phyloP scores from a whole-genome alignment of 2,888 invertebrate genomes.

The Prosopocoilus inquinatus region DNA sequence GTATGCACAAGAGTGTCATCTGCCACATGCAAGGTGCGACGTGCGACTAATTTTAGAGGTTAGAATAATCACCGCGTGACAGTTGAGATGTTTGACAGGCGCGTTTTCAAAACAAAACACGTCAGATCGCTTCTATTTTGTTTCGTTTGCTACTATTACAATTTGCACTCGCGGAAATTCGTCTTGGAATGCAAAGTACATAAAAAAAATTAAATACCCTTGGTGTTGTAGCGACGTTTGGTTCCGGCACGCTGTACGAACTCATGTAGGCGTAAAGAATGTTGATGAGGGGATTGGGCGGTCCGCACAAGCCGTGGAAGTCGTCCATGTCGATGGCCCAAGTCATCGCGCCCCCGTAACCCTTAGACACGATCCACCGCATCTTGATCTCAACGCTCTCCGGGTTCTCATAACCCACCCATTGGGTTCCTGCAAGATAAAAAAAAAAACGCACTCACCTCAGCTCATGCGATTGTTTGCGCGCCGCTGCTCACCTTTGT shows the following conservation, averaged over 20 bases:
- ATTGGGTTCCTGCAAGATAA: constrained; percentile 64
- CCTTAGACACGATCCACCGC: constrained; percentile 81
- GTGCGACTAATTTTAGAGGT: too few relatives aligned
- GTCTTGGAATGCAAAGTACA: too few relatives aligned
- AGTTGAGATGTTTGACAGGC: too few relatives aligned
- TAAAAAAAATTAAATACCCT: constrained; percentile 52
- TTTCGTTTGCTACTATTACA: too few relatives aligned
- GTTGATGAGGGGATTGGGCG: constrained; percentile 71
- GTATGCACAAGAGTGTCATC: too few relatives aligned
- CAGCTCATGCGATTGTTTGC: not conserved
- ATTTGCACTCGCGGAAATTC: too few relatives aligned
- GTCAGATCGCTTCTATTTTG: too few relatives aligned
- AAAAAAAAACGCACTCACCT: not conserved
- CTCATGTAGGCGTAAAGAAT: constrained; percentile 73
- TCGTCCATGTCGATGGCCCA: constrained; percentile 95
- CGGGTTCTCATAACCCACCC: constrained; percentile 87
- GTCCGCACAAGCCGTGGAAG: constrained; percentile 79
- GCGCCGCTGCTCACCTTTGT: constrained; percentile 60
- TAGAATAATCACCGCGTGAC: too few relatives aligned
- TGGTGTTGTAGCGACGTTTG: constrained; percentile 64
- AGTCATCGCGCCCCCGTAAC: constrained; percentile 85
- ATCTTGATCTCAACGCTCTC: constrained; percentile 83
- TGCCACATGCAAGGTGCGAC: too few relatives aligned
- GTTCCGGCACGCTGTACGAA: constrained; percentile 66
- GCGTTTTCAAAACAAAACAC: too few relatives aligned